These are phyloP conservation scores for Megalopta genalis DNA, from an alignment of 1,140 invertebrate species.

Conservation along the genomic window DNA sequence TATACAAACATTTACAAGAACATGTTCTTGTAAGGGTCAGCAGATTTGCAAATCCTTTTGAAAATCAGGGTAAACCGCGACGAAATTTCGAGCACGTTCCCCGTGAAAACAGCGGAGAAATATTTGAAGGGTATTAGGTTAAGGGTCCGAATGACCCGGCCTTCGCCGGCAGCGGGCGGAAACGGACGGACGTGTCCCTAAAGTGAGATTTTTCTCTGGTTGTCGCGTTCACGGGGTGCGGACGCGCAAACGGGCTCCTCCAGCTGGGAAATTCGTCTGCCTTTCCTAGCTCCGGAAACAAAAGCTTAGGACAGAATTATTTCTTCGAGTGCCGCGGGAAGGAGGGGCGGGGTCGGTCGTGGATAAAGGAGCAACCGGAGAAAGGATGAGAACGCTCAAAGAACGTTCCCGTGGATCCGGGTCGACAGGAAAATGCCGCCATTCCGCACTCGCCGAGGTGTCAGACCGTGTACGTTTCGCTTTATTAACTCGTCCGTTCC, in stretches of 20 bases:
- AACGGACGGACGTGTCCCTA: too few species aligned
- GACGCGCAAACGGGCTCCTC: not conserved
- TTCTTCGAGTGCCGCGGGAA: not conserved
- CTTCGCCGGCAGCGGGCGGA: too few species aligned
- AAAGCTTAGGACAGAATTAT: constrained; percentile 20
- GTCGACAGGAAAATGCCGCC: constrained; percentile 33
- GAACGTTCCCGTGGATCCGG: constrained; percentile 19
- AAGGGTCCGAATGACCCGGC: too few species aligned
- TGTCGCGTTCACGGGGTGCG: not conserved
- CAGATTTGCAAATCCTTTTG: too few species aligned
- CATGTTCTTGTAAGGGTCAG: too few species aligned
- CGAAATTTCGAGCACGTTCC: too few species aligned
- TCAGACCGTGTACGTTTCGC: constrained; percentile 38
- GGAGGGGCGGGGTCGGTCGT: not conserved
- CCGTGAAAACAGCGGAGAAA: too few species aligned
- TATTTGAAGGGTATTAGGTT: too few species aligned
- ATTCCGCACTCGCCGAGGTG: constrained; percentile 7
- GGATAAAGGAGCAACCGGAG: not conserved
- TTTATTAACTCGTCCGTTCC: constrained; percentile 38
- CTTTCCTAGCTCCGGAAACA: not conserved
- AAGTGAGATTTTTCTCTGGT: too few species aligned
- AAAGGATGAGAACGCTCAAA: not conserved
- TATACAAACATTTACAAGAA: too few species aligned
- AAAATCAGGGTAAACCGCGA: too few species aligned
- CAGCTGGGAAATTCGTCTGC: not conserved